Conservation (phyloP, 1,140 invertebrate genomes). For the Zaprionus camerounensis region DNA sequence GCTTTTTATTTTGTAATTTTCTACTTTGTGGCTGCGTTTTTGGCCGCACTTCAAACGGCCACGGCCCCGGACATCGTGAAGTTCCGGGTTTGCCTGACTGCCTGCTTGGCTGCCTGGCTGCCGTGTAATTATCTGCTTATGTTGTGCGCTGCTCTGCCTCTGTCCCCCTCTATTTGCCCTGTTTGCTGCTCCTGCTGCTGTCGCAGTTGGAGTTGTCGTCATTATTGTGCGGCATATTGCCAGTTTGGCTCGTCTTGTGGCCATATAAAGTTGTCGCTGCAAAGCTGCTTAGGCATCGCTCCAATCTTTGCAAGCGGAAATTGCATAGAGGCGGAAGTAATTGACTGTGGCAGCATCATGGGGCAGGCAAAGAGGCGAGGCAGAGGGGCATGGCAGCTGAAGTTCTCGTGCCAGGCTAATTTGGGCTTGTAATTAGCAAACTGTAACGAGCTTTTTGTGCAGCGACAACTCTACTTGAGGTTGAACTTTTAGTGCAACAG, state of each 20-base stretch:
- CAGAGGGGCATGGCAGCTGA: not conserved
- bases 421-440: conserved; percentile 71
- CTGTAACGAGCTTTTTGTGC: conserved; percentile 62
- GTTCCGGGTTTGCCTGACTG: conserved; percentile 20
- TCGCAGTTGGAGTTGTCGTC: conserved; percentile 18
- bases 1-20: conserved; percentile 82
- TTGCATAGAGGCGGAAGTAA: conserved; percentile 79
- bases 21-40: conserved; percentile 66
- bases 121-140: conserved; percentile 81
- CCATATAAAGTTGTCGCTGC: conserved; percentile 64
- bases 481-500: conserved; percentile 36
- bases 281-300: conserved; percentile 73
- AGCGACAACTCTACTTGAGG: conserved; percentile 1
- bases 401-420: conserved; percentile 45
- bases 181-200: conserved; percentile 13
- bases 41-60: conserved; percentile 20
- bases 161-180: conserved; percentile 1
- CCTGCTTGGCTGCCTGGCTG: conserved; percentile 9
- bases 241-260: conserved; percentile 24
- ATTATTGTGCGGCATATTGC: conserved; percentile 39
- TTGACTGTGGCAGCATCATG: conserved; percentile 55
- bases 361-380: not conserved
- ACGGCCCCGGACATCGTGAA: conserved; percentile 19
- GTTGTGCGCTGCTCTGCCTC: conserved; percentile 41
- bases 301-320: conserved; percentile 68